A percentile compares a stretch with the other conserved stretches of the same genome.
phyloP scores from a whole-genome alignment of 2,797 vertebrate species.

The Coreius guichenoti region DNA sequence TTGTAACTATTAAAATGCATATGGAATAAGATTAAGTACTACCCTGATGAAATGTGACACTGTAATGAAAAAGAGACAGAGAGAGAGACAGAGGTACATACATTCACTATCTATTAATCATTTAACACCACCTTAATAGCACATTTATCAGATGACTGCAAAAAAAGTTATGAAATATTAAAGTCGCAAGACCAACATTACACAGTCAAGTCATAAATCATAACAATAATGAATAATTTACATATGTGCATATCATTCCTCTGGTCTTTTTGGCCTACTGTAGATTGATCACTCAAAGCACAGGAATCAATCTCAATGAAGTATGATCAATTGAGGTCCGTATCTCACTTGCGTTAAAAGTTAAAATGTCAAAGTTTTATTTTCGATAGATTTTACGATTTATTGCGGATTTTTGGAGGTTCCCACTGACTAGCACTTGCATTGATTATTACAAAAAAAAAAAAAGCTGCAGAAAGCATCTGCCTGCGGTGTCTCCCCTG shows the following conservation, averaged over 20 bases:
- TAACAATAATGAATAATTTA: conserved; percentile 61
- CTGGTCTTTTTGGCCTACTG: conserved; percentile 31
- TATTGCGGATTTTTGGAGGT: neutral
- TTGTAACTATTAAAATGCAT: conserved; percentile 91
- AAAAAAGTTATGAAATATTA: conserved; percentile 75
- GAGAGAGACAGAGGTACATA: conserved; percentile 77
- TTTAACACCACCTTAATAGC: conserved; percentile 83
- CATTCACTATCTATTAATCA: conserved; percentile 92
- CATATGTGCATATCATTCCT: conserved; percentile 43
- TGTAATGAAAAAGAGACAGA: conserved; percentile 82
- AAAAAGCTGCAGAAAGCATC: neutral
- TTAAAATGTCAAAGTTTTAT: conserved; percentile 18
- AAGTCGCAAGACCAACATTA: conserved; percentile 64
- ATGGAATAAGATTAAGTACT: conserved; percentile 89
- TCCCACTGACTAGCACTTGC: neutral
- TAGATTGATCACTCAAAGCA: conserved; percentile 37
- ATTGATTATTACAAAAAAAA: neutral
- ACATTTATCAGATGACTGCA: conserved; percentile 77
- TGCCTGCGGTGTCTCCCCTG: neutral
- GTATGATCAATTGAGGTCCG: conserved; percentile 19
- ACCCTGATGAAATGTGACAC: conserved; percentile 86
- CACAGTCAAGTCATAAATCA: conserved; percentile 56
- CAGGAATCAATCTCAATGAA: conserved; percentile 2
- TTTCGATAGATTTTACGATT: neutral
- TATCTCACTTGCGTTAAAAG: conserved; percentile 2